These are phyloP conservation scores for Pseudobourletiella spinata DNA, from an alignment of 1,140 invertebrate species.

Conservation along the genomic window DNA sequence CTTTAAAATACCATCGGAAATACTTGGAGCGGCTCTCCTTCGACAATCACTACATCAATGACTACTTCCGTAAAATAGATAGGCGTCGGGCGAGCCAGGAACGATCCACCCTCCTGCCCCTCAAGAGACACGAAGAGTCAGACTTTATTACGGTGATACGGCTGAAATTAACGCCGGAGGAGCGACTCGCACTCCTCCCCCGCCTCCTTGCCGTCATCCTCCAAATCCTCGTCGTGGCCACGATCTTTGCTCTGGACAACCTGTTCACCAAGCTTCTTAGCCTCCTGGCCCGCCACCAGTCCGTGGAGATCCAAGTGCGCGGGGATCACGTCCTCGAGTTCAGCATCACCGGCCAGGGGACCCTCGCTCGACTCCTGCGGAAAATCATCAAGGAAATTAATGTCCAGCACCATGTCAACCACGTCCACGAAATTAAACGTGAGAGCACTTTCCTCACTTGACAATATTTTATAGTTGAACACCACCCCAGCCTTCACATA, in stretches of 20 bases:
- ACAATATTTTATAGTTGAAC: not conserved
- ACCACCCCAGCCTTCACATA: not conserved
- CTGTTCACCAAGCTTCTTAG: slow-evolving; percentile 17
- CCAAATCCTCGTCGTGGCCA: slow-evolving; percentile 8
- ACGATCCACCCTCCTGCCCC: slow-evolving; percentile 16
- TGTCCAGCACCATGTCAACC: slow-evolving; percentile 21
- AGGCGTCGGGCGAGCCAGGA: slow-evolving; percentile 1
- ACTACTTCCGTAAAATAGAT: slow-evolving; percentile 27
- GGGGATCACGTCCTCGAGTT: slow-evolving; percentile 22
- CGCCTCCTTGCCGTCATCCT: slow-evolving; percentile 10
- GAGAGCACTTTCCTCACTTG: too few species aligned
- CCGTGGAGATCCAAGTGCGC: slow-evolving; percentile 19
- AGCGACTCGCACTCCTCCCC: slow-evolving; percentile 9
- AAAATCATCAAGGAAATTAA: slow-evolving; percentile 26
- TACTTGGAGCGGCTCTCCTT: slow-evolving; percentile 24
- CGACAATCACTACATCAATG: slow-evolving; percentile 31
- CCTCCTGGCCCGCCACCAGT: slow-evolving; percentile 16
- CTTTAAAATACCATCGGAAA: slow-evolving; percentile 25
- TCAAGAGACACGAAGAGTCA: slow-evolving; percentile 23
- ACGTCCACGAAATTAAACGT: slow-evolving; percentile 25
- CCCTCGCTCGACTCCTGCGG: slow-evolving; percentile 23
- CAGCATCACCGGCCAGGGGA: slow-evolving; percentile 22
- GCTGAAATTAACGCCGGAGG: slow-evolving; percentile 13
- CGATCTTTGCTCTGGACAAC: slow-evolving; percentile 20
- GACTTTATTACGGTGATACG: slow-evolving; percentile 14